A percentile compares a stretch with the other conserved stretches of the same genome.
Conservation (phyloP, 2,888 invertebrate species). For the Crioceris asparagi region DNA sequence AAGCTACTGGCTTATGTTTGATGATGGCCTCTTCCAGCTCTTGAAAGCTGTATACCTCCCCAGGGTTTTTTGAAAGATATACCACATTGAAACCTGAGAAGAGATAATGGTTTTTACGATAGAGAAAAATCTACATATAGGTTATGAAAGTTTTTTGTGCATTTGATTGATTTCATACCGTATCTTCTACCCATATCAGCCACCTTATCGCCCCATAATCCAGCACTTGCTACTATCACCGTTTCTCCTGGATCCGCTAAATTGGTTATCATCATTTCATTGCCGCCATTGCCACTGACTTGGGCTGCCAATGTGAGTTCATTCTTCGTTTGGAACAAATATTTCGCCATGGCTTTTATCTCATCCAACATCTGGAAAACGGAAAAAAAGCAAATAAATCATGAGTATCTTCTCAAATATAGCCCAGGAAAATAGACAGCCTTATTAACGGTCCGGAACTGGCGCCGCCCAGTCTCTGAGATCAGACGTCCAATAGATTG, state of each 20-base stretch:
- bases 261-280: conserved; percentile 72
- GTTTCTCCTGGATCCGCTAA: conserved; percentile 61
- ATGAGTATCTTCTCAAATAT: too few species aligned
- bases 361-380: background rate
- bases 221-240: conserved; percentile 60
- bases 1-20: conserved; percentile 51
- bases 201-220: conserved; percentile 73
- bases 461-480: too few species aligned
- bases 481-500: too few species aligned
- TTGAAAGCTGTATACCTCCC: conserved; percentile 44
- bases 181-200: conserved; percentile 57
- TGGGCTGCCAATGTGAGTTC: conserved; percentile 64
- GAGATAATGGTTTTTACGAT: too few species aligned
- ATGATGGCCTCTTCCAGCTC: conserved; percentile 53
- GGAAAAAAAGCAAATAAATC: too few species aligned
- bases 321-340: conserved; percentile 73
- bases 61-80: conserved; percentile 13
- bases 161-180: too few species aligned
- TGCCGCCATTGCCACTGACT: conserved; percentile 59
- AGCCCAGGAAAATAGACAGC: too few species aligned
- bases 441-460: too few species aligned
- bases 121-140: too few species aligned
- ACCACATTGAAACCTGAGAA: conserved; percentile 20
- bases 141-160: too few species aligned
- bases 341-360: conserved; percentile 56